A percentile compares a stretch with the other conserved stretches of the same genome.
phyloP scores from a whole-genome alignment of 2,888 invertebrate species.

The Eustalomyia histrio region DNA sequence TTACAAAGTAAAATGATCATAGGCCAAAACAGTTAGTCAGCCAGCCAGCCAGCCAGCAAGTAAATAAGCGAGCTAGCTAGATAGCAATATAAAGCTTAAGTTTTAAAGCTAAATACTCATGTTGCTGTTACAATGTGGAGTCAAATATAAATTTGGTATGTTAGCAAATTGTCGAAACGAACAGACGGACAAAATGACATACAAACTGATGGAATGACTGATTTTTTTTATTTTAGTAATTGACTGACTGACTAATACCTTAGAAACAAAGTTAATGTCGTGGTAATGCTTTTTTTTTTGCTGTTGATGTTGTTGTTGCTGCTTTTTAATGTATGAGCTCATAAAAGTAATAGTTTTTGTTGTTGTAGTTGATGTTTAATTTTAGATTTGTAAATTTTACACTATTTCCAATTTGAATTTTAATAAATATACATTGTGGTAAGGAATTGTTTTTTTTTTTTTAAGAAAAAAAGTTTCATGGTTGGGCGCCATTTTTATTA shows the following conservation, averaged over 20 bases:
- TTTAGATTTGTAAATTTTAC: neutral
- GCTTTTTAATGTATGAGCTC: constrained; percentile 19
- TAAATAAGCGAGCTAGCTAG: neutral
- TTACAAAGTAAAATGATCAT: constrained; percentile 15
- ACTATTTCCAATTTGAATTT: too few species aligned
- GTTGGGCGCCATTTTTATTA: too few species aligned
- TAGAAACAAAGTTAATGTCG: constrained; percentile 61
- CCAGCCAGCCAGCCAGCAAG: neutral
- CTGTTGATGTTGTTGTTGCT: constrained; percentile 8
- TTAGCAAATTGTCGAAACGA: neutral
- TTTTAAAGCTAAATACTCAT: neutral
- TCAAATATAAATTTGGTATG: neutral
- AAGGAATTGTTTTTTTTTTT: too few species aligned
- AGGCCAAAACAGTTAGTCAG: neutral
- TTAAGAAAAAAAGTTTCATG: too few species aligned
- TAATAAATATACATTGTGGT: too few species aligned
- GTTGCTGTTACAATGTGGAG: constrained; percentile 4
- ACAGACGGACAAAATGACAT: neutral
- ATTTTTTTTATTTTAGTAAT: neutral
- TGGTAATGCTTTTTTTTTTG: constrained; percentile 34
- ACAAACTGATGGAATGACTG: constrained; percentile 30
- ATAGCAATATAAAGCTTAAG: constrained; percentile 9
- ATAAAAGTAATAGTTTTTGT: constrained; percentile 23
- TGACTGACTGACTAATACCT: constrained; percentile 33
- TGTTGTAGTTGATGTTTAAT: neutral